A percentile compares a stretch with the other conserved stretches of the same genome.
Evolutionary conservation across 1,140 invertebrate genomes (phyloP).

Genomic region (Cepaea nemoralis): DNA sequence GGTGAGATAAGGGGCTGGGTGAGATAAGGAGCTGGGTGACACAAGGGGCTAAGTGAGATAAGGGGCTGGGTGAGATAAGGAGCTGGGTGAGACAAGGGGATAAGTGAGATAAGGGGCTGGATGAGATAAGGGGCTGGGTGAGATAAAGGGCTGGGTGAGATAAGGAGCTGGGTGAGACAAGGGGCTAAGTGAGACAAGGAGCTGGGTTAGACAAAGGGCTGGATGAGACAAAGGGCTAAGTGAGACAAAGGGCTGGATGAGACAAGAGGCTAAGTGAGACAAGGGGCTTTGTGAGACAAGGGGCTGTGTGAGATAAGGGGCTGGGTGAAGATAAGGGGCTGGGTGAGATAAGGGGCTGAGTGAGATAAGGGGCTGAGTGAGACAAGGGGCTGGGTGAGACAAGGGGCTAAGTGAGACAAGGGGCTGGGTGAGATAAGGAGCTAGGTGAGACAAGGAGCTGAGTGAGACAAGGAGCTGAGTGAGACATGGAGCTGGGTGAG

Average conservation of each 20-base stretch:
- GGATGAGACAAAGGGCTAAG: not conserved
- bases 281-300: not conserved
- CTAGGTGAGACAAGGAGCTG: not conserved
- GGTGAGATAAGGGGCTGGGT: not conserved
- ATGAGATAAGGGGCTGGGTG: not conserved
- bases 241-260: not conserved
- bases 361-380: not conserved
- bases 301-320: not conserved
- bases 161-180: not conserved
- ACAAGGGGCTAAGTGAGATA: not conserved
- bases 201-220: not conserved
- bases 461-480: not conserved
- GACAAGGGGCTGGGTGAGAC: not conserved
- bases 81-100: not conserved
- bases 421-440: not conserved
- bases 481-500: not conserved
- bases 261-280: not conserved
- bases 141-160: not conserved
- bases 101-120: not conserved
- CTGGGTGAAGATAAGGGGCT: not conserved
- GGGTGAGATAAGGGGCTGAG: too few species aligned
- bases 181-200: not conserved
- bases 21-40: not conserved
- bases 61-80: not conserved
- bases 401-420: not conserved